A percentile compares a stretch with the other conserved stretches of the same genome.
Evolutionary conservation across 2,797 vertebrate genomes (phyloP).

Genomic region (Cercopithecus petaurista): DNA sequence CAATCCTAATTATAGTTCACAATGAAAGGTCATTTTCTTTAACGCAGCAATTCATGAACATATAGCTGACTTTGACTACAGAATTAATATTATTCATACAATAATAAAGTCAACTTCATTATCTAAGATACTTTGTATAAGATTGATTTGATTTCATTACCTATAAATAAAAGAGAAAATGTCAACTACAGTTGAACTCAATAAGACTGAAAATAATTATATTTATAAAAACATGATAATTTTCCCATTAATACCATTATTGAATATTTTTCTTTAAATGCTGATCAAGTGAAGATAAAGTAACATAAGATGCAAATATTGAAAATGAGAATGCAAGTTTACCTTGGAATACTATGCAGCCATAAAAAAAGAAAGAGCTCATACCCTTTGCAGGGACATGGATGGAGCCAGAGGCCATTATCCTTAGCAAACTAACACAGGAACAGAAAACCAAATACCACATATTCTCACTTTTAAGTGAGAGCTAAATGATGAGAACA

Average conservation of each 20-base stretch:
- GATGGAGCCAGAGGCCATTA: not conserved
- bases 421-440: not conserved
- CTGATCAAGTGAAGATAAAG: not conserved
- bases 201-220: not conserved
- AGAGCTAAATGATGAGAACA: not conserved
- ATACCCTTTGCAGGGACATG: not conserved
- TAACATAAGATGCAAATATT: not conserved
- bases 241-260: not conserved
- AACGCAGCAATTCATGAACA: not conserved
- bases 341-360: not conserved
- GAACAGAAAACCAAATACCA: not conserved
- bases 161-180: not conserved
- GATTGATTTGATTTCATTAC: not conserved
- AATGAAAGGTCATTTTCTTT: not conserved
- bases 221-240: not conserved
- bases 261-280: constrained; percentile 13
- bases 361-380: not conserved
- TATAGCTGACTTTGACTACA: not conserved
- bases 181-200: not conserved
- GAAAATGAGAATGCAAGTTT: not conserved
- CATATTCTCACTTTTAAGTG: not conserved
- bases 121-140: not conserved
- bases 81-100: not conserved
- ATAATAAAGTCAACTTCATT: not conserved
- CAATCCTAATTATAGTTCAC: not conserved